A percentile compares a stretch with the other conserved stretches of the same genome.
These are phyloP conservation scores for Andrena bicolor DNA, from an alignment of 2,888 invertebrate species.

Conservation along the genomic window DNA sequence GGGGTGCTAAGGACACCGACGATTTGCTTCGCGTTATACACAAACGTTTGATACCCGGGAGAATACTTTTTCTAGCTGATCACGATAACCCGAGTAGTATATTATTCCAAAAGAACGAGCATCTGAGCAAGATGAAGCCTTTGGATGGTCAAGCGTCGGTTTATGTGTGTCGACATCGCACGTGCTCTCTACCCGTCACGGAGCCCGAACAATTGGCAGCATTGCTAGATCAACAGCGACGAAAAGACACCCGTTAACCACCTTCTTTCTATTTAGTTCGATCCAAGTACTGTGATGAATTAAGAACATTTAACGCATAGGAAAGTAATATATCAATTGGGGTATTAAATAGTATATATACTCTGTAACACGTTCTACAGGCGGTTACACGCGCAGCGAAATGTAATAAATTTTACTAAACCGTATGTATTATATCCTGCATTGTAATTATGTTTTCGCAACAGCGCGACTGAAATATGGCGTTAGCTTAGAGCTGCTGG, in stretches of 20 bases:
- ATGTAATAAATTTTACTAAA: neutral
- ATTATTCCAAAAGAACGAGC: slow-evolving; percentile 84
- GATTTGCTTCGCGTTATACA: slow-evolving; percentile 89
- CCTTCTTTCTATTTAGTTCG: neutral
- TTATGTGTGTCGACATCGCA: slow-evolving; percentile 92
- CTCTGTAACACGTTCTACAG: neutral
- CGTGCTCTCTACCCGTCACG: slow-evolving; percentile 91
- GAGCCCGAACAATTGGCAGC: slow-evolving; percentile 88
- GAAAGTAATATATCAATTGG: neutral
- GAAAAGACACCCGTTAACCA: neutral
- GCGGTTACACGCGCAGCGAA: neutral
- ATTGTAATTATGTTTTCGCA: neutral
- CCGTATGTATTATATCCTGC: neutral
- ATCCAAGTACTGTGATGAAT: neutral
- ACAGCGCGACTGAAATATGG: neutral
- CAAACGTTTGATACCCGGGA: slow-evolving; percentile 89
- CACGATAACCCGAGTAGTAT: slow-evolving; percentile 84
- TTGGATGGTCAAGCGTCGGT: slow-evolving; percentile 89
- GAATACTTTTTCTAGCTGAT: slow-evolving; percentile 89
- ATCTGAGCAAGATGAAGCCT: slow-evolving; percentile 86
- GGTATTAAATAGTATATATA: neutral
- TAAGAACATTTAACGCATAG: neutral
- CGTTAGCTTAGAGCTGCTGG: neutral
- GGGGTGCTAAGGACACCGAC: slow-evolving; percentile 88
- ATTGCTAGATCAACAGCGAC: slow-evolving; percentile 83